Conservation (phyloP, 2,797 vertebrate species). For the Prunella strophiata region DNA sequence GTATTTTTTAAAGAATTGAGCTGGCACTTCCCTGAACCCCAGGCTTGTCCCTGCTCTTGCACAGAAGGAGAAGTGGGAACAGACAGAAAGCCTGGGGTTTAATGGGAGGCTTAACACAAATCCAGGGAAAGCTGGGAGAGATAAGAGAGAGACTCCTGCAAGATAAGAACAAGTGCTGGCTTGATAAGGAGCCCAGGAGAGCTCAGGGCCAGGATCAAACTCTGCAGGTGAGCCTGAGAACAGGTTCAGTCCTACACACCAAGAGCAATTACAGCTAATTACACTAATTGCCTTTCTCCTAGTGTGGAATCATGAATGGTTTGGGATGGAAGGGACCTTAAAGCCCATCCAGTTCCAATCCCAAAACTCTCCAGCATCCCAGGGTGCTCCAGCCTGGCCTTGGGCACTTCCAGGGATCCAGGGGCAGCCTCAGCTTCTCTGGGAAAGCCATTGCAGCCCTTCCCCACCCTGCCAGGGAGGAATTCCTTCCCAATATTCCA, state of each 20-base stretch:
- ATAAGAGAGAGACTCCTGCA: neutral
- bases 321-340: neutral
- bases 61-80: neutral
- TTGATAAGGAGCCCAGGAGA: neutral
- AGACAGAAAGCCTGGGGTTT: neutral
- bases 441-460: neutral
- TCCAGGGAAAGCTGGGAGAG: accelerated
- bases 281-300: neutral
- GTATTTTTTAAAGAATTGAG: neutral
- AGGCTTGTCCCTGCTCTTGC: neutral
- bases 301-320: accelerated
- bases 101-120: neutral
- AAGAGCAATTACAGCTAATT: neutral
- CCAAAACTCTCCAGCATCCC: accelerated
- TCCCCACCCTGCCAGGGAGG: neutral
- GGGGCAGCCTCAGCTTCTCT: neutral
- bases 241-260: neutral
- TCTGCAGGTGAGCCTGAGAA: neutral
- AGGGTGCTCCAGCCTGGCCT: neutral
- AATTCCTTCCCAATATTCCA: neutral
- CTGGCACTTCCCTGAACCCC: neutral
- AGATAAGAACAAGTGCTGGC: neutral
- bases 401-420: neutral
- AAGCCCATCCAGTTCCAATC: neutral
- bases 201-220: neutral